Conservation (phyloP, 2,113 vertebrate species). For the Nesospiza acunhae region DNA sequence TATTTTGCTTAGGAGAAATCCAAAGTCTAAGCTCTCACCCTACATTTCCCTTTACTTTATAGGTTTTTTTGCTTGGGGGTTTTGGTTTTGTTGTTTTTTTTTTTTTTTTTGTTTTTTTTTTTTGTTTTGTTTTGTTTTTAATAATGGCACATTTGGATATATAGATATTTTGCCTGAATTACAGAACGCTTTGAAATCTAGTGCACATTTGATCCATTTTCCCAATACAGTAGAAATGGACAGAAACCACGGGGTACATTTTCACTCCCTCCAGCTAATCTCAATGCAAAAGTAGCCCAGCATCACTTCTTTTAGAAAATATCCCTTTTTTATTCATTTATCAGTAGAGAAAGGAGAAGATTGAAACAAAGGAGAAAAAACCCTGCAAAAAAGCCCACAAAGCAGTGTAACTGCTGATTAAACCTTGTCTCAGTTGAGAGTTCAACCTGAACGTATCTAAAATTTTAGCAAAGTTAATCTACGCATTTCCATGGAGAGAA, state of each 20-base stretch:
- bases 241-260: not conserved
- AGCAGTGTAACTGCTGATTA: not conserved
- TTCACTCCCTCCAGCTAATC: conserved; percentile 17
- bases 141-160: not conserved
- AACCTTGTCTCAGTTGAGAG: not conserved
- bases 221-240: not conserved
- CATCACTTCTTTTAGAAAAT: not conserved
- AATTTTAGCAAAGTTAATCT: not conserved
- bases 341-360: not conserved
- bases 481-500: not conserved
- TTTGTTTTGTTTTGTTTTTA: not conserved
- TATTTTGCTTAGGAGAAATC: not conserved
- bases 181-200: not conserved
- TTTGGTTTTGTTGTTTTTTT: not conserved
- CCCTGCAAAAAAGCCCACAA: not conserved
- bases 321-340: not conserved
- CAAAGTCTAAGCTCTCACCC: not conserved
- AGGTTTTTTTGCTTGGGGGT: not conserved
- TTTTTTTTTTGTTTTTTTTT: too few species aligned
- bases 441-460: not conserved
- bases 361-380: not conserved
- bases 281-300: not conserved
- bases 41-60: not conserved
- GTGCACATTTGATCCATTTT: not conserved
- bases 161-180: not conserved